Base-by-base conservation (phyloP, 2,113 vertebrate genomes). In the Centrocercus urophasianus region DNA sequence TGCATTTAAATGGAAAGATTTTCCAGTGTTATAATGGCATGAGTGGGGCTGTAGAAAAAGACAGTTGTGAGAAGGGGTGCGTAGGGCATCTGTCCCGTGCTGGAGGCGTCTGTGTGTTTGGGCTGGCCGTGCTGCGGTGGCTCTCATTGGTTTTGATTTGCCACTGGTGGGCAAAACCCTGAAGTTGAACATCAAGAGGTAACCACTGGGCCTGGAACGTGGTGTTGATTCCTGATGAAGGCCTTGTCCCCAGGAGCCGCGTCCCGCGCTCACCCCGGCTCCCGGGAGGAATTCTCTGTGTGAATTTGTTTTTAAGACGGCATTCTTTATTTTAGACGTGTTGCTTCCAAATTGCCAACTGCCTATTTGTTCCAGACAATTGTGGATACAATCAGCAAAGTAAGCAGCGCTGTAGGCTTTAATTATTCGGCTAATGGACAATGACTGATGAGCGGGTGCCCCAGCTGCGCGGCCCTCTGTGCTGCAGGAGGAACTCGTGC, bases 1-100 rank as follows among this genome's bases (percentile, higher is more conserved):
- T 90, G 82, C 82, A 90, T 90, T 86, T 85, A 85, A 85, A 85
- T 90, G 69, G 69, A 80, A 90, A 79, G 83, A 85, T 86, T 85
- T 65, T 32, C 38, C 74, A 40, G 28, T 72, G 60, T 60, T 72
- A 36, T 59, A 59, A 77, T 47, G 17, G 27, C 24, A 11, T 56
- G 54, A 18, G 42, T 76, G 70, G 73, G 80, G 42, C 48, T 88
- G 34, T 82, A 67, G 59, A 56, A 74, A 73, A 73, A 56, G 54
- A 32, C 54, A 73, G 10, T 42, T 32, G 25, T 43, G 56, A 56
- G 36, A n/a, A 36, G 30, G 38, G n/a, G 50, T 8, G 8, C 12
- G 27, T 20, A 8, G 63, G 16, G 61, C 19, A 27, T 21, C 30
- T 16, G 67, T 28, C 28, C 13, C 32, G 30, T 66, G 20, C 42